These are phyloP conservation scores for Heloderma charlesbogerti DNA, from an alignment of 2,113 vertebrate species.

Conservation along the genomic window DNA sequence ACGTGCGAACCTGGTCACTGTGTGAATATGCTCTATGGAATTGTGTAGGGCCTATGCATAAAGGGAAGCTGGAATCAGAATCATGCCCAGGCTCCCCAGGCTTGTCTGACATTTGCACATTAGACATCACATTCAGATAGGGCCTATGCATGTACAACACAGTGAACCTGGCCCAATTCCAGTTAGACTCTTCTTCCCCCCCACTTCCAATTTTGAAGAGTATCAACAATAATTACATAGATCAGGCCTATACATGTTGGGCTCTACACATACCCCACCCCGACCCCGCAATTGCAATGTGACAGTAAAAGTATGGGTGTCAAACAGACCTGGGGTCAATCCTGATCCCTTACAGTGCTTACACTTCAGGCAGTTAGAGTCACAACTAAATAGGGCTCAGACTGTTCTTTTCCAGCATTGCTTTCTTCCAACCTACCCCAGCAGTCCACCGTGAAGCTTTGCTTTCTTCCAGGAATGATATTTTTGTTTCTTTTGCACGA, in stretches of 20 bases:
- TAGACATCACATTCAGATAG: neutral
- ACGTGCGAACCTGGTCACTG: too few species aligned
- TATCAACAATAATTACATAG: neutral
- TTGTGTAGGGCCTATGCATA: neutral
- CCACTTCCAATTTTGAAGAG: neutral
- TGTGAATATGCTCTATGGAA: neutral
- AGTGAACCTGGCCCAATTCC: neutral
- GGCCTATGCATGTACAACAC: neutral
- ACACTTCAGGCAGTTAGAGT: neutral
- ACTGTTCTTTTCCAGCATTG: neutral
- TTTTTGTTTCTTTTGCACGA: slow-evolving; percentile 86
- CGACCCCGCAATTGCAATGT: neutral
- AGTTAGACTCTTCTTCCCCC: too few species aligned
- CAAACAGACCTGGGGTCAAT: neutral
- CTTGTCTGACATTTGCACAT: neutral
- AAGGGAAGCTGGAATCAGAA: neutral
- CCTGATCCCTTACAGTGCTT: neutral
- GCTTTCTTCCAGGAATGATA: slow-evolving; percentile 88
- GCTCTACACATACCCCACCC: neutral
- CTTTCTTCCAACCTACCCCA: slow-evolving; percentile 77
- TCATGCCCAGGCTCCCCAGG: neutral
- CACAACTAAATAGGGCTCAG: too few species aligned
- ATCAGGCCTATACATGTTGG: neutral
- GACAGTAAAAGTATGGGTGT: neutral
- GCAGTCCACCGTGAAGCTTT: slow-evolving; percentile 74